These are phyloP conservation scores for Emys orbicularis DNA, from an alignment of 2,797 vertebrate genomes.

Conservation along the genomic window DNA sequence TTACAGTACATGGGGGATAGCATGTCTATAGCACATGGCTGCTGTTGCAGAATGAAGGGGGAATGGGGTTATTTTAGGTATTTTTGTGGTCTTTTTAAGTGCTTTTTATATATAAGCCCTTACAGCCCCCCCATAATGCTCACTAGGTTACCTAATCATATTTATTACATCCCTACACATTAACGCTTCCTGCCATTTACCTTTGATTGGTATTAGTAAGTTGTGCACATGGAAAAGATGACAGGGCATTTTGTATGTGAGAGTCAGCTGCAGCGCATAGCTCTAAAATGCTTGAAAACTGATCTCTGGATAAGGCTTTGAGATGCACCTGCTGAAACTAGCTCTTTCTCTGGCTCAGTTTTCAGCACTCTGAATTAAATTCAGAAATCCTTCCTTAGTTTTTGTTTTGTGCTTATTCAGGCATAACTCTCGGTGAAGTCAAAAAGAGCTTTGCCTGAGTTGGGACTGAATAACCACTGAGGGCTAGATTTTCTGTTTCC, in stretches of 20 bases:
- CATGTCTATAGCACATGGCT: neutral
- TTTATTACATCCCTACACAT: neutral
- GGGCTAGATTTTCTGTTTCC: neutral
- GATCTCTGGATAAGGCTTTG: neutral
- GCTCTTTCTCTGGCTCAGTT: neutral
- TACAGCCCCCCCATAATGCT: neutral
- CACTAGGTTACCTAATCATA: neutral
- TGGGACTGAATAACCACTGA: neutral
- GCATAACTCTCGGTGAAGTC: neutral
- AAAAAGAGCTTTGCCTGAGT: conserved; percentile 16
- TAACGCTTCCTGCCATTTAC: neutral
- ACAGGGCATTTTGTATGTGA: neutral
- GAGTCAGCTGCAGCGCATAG: neutral
- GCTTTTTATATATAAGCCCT: neutral
- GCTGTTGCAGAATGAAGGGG: neutral
- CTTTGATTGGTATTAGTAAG: neutral
- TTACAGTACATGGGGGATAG: neutral
- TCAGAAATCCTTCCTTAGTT: neutral
- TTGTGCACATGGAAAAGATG: neutral
- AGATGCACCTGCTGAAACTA: neutral
- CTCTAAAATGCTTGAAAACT: neutral
- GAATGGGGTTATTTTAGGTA: neutral
- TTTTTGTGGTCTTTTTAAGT: neutral
- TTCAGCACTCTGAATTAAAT: conserved; percentile 10
- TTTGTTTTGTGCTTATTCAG: neutral